Evolutionary conservation across 2,113 vertebrate species (phyloP).

Genomic region (Chaetops frenatus): DNA sequence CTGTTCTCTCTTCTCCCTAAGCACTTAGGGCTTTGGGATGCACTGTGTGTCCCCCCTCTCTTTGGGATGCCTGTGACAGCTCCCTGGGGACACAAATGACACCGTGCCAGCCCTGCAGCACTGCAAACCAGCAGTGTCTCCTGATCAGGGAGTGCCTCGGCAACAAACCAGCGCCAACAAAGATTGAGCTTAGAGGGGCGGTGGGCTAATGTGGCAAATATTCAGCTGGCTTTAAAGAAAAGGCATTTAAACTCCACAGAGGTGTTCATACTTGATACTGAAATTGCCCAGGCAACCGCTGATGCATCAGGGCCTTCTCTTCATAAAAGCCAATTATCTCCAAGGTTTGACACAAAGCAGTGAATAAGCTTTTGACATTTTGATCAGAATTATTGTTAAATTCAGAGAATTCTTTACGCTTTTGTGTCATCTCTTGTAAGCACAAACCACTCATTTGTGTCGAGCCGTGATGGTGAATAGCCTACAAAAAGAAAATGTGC

Average conservation of each 20-base stretch:
- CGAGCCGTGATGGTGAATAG: background rate
- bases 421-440: background rate
- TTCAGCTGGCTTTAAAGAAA: background rate
- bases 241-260: background rate
- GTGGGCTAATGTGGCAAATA: background rate
- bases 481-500: background rate
- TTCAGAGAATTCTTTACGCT: background rate
- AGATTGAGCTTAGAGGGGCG: background rate
- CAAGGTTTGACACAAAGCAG: background rate
- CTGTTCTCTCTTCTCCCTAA: background rate
- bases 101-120: background rate
- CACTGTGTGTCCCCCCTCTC: fast-evolving
- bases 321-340: slow-evolving; percentile 26
- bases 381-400: background rate
- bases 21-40: background rate
- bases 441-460: background rate
- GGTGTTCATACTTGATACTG: background rate
- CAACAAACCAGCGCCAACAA: background rate
- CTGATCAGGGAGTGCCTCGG: background rate
- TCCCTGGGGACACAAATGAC: background rate
- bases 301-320: background rate
- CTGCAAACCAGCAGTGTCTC: background rate
- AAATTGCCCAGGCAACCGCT: background rate
- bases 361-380: slow-evolving; percentile 25
- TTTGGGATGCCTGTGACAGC: background rate